Percentiles rank a stretch among this genome's conserved stretches.
Evolutionary conservation across 1,140 invertebrate species (phyloP).

Genomic region (Sipha flava): DNA sequence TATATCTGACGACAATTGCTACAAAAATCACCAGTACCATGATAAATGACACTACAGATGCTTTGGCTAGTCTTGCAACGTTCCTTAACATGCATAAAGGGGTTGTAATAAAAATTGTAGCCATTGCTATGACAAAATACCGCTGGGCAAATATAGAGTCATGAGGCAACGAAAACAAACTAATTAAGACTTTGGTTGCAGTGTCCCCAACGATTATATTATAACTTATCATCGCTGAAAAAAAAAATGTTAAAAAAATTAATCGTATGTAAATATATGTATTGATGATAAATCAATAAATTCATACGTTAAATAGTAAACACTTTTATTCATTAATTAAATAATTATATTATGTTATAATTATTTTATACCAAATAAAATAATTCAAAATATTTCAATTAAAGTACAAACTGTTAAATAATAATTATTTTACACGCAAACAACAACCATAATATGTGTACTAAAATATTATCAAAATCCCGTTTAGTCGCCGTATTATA

Average conservation of each 20-base stretch:
- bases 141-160: slow-evolving; percentile 56
- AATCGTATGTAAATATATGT: no score
- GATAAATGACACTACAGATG: slow-evolving; percentile 67
- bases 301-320: no score
- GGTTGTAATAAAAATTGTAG: slow-evolving; percentile 66
- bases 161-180: slow-evolving; percentile 52
- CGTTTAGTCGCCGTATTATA: no score
- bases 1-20: slow-evolving; percentile 58
- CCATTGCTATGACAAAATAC: slow-evolving; percentile 67
- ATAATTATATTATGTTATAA: no score
- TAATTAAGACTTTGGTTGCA: slow-evolving; percentile 69
- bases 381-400: no score
- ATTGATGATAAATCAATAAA: no score
- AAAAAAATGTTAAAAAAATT: slow-evolving; percentile 33
- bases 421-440: no score
- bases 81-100: slow-evolving; percentile 76
- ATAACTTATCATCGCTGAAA: slow-evolving; percentile 81
- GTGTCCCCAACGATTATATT: slow-evolving; percentile 86
- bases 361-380: no score
- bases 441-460: no score
- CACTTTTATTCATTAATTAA: no score
- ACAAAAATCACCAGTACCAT: slow-evolving; percentile 67
- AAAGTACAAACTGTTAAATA: no score
- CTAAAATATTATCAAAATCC: no score
- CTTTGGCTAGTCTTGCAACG: slow-evolving; percentile 67